Base-by-base conservation (phyloP, 2,888 invertebrate species). In the Acleris sparsana region DNA sequence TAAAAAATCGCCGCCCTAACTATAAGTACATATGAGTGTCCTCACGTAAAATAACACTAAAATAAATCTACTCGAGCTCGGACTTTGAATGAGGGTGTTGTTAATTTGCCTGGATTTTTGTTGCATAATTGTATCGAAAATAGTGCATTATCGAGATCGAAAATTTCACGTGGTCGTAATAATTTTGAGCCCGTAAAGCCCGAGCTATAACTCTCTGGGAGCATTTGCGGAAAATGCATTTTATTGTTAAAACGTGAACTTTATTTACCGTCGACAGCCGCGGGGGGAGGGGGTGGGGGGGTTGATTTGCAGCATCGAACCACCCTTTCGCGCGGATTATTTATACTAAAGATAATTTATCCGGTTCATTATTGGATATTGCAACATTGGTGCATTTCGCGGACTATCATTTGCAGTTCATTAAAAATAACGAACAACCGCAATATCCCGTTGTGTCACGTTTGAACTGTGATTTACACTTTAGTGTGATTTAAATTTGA, bases 201-300 rank as follows among this genome's bases (percentile, higher is more conserved):
- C 80, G 85, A 76, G 85, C 86, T 86, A 92, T 92, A 92, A 92
- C 89, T 92, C 91, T 90, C 85, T 76, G 86, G 88, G 82, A 89
- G 89, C 92, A 92, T 92, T 92, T 92, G 92, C 91, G 92, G 92
- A 92, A 92, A 92, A 92, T 92, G 91, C 92, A 92, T 92, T 92
- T 92, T 92, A 92, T 92, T 92, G 92, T 92, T 92, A 92, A 92
- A 92, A 92, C 92, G 92, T 92, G 92, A 92, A 92, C 92, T 92
- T 92, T 92, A 92, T 92, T 92, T 92, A 92, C 92, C 84, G 90
- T 81, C 88, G 89, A 92, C 92, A 89, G 87, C 82, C 83, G 82
- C 83, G 84, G 87, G 85, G 80, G 84, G 87, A 84, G 80, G 80
- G 76, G 76, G 73, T 62, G 64, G 71, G 84, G 85, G 80, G 85